phyloP scores from a whole-genome alignment of 2,797 vertebrate genomes.

The Pangasius krempfi region DNA sequence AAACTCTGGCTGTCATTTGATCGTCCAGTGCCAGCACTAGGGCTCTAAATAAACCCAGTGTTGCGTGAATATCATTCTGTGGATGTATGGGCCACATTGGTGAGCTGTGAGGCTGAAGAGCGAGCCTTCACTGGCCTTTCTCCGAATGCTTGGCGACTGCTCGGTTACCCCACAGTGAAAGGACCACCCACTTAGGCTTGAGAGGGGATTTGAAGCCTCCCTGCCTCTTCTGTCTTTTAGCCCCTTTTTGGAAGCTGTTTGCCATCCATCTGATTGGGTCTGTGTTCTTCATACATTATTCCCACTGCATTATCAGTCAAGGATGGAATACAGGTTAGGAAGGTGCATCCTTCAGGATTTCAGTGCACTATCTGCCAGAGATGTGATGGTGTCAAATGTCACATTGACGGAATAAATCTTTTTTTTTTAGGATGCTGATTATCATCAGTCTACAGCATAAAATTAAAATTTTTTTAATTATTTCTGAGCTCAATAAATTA shows the following conservation, averaged over 20 bases:
- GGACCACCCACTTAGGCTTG: constrained; percentile 85
- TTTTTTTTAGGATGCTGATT: not conserved
- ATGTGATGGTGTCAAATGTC: constrained; percentile 62
- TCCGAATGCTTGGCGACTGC: constrained; percentile 81
- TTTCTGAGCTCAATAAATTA: not conserved
- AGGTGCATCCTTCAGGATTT: constrained; percentile 60
- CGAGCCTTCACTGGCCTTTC: constrained; percentile 73
- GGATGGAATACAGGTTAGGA: constrained; percentile 51
- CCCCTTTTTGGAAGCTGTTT: constrained; percentile 73
- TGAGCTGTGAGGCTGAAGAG: constrained; percentile 79
- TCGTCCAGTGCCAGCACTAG: constrained; percentile 74
- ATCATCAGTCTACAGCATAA: not conserved
- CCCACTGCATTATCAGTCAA: constrained; percentile 54
- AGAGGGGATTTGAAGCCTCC: constrained; percentile 80
- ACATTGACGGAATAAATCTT: constrained; percentile 50
- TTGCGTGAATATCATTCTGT: constrained; percentile 85
- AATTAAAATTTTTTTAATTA: not conserved
- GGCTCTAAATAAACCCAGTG: constrained; percentile 84
- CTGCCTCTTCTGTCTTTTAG: constrained; percentile 76
- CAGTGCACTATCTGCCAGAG: constrained; percentile 57
- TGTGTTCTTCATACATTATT: constrained; percentile 62
- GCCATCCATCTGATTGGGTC: constrained; percentile 75
- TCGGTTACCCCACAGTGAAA: constrained; percentile 81
- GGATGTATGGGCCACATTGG: constrained; percentile 76
- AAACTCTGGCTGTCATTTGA: constrained; percentile 80